Evolutionary conservation across 1,140 invertebrate genomes (phyloP).

Genomic region (Penaeus indicus): DNA sequence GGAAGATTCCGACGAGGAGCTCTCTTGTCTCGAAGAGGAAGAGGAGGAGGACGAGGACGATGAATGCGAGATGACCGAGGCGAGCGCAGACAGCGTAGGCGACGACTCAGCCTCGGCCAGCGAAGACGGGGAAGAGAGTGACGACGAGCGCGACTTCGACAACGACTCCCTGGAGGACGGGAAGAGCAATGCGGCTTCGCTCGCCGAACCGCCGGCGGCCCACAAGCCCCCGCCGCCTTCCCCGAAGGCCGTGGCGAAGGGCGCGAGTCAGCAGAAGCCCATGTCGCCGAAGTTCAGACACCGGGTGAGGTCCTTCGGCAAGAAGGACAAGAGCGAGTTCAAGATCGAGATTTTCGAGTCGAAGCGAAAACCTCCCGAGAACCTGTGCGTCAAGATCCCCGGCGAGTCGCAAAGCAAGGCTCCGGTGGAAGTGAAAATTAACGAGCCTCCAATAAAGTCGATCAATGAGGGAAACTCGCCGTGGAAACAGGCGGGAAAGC

Average conservation of each 20-base stretch:
- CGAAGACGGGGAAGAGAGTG: constrained; percentile 49
- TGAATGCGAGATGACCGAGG: not conserved
- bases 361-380: constrained; percentile 43
- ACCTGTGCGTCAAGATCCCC: not conserved
- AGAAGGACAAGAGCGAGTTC: constrained; percentile 47
- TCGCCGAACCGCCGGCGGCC: no score
- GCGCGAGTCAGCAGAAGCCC: not conserved
- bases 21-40: constrained; percentile 39
- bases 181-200: not conserved
- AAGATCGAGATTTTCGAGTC: constrained; percentile 60
- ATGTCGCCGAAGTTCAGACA: constrained; percentile 36
- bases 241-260: not conserved
- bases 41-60: constrained; percentile 38
- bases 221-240: no score
- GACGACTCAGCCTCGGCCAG: constrained; percentile 33
- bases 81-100: constrained; percentile 28
- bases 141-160: constrained; percentile 50
- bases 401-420: not conserved
- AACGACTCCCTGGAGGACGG: constrained; percentile 47
- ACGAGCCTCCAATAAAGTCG: not conserved
- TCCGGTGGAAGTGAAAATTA: no score
- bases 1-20: constrained; percentile 38
- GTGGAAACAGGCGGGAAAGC: not conserved
- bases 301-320: constrained; percentile 25
- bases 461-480: not conserved